Evolutionary conservation across 1,140 invertebrate species (phyloP), one percentile per base, ranked within the genome.

Genomic region (Caerostris darwini): DNA sequence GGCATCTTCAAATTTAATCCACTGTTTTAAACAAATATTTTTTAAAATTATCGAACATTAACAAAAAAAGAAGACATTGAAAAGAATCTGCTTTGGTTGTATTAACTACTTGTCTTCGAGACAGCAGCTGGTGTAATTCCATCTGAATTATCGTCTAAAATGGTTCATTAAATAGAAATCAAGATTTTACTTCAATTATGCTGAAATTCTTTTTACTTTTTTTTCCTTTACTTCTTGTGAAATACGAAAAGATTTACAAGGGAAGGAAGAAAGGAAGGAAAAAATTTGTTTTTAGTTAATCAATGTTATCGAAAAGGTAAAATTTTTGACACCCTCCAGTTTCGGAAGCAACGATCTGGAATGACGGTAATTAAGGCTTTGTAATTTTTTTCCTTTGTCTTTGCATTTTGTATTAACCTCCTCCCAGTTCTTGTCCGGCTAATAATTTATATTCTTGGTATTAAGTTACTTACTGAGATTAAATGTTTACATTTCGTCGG

Each of bases 381-480:
- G 14, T 2, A 50, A n/a, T 58, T 86, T 50, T 14, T 86, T 83
- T 56, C 2, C 34, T 34, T 34, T 34, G 34, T 2, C 34, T 34
- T 50, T 83, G 3, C 7, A 7, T 34, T n/a, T 7, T 86, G 10
- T 86, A 54, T 59, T 86, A 57, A 19, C n/a, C 56, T 58, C 7
- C 19, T 82, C 56, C 34, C 14, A 54, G 7, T 57, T 57, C 57
- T 59, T 58, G 58, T 59, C 83, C 34, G 59, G 53, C 17, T 19
- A 59, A 86, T 34, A 86, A 86, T 86, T 86, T 86, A 86, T 86
- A 57, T 86, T 86, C 83, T 61, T 61, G 57, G 83, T 50, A 86
- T 86, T 86, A 86, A 86, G 83, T 86, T 86, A 34, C 83, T 86
- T 61, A 86, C 6, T 61, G 19, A 86, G 83, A 86, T 86, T 86